Percentiles rank a stretch among this genome's conserved stretches.
phyloP scores from a whole-genome alignment of 1,140 invertebrate genomes.

The Metaphire vulgaris region DNA sequence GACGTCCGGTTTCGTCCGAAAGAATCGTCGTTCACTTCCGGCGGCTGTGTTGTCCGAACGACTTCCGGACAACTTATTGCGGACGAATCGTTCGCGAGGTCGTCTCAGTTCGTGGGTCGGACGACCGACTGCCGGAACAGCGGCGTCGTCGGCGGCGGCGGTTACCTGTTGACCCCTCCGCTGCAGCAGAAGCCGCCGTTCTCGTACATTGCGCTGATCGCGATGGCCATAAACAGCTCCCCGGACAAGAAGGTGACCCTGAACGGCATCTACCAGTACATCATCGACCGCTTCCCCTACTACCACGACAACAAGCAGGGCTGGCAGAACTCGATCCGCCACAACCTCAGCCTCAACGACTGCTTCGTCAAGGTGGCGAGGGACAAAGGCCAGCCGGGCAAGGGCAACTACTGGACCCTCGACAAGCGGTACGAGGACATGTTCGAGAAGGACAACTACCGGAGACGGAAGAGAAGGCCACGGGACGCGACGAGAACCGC shows the following conservation, averaged over 20 bases:
- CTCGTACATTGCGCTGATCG: constrained; percentile 74
- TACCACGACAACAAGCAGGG: constrained; percentile 88
- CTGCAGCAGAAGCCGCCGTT: constrained; percentile 90
- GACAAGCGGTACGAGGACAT: constrained; percentile 93
- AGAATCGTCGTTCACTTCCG: too few relatives aligned
- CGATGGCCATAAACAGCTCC: constrained; percentile 90
- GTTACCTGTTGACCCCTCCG: not conserved
- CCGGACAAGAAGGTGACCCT: constrained; percentile 91
- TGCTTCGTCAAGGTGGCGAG: constrained; percentile 90
- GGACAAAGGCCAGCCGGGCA: constrained; percentile 43
- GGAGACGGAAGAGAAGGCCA: constrained; percentile 54
- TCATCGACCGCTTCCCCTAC: constrained; percentile 93
- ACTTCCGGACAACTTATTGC: not conserved
- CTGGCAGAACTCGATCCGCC: constrained; percentile 51
- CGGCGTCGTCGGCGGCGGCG: not conserved
- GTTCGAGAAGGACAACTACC: constrained; percentile 89
- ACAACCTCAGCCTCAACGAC: constrained; percentile 89
- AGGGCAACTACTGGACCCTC: constrained; percentile 73
- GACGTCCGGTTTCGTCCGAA: too few relatives aligned
- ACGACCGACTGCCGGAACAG: too few relatives aligned
- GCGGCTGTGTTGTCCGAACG: too few relatives aligned
- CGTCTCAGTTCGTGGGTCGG: not conserved
- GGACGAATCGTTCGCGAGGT: not conserved
- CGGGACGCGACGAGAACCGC: not conserved
- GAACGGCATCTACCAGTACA: constrained; percentile 97